phyloP scores from a whole-genome alignment of 2,797 vertebrate species.

The Clarias pachynema region DNA sequence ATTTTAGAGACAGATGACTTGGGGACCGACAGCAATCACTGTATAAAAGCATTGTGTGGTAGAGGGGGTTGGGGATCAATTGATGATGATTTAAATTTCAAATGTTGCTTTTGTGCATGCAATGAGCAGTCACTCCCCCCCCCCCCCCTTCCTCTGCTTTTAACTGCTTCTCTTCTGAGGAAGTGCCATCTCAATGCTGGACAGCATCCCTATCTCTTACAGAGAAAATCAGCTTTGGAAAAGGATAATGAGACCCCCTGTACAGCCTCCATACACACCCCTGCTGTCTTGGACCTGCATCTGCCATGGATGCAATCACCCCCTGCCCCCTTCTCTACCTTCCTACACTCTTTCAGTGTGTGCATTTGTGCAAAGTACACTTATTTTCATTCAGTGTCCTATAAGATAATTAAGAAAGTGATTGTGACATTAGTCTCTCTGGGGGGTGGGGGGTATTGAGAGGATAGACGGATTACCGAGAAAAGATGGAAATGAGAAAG shows the following conservation, averaged over 20 bases:
- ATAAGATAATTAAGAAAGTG: slow-evolving; percentile 57
- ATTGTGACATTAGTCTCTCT: slow-evolving; percentile 68
- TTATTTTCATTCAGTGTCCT: slow-evolving; percentile 62
- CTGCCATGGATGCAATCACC: slow-evolving; percentile 57
- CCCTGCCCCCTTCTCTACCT: slow-evolving; percentile 46
- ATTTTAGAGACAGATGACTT: slow-evolving; percentile 16
- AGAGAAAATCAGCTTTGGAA: slow-evolving; percentile 59
- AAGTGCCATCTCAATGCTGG: slow-evolving; percentile 56
- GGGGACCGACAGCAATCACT: slow-evolving; percentile 6
- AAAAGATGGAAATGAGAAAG: slow-evolving; percentile 61
- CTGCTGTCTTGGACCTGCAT: slow-evolving; percentile 60
- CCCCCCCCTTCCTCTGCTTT: slow-evolving; percentile 45
- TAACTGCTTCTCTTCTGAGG: slow-evolving; percentile 61
- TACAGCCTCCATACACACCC: slow-evolving; percentile 59
- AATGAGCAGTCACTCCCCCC: slow-evolving; percentile 25
- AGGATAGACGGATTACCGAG: slow-evolving; percentile 28
- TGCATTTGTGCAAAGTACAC: slow-evolving; percentile 56
- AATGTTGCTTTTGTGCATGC: slow-evolving; percentile 24
- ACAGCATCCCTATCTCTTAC: slow-evolving; percentile 41
- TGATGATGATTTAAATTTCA: slow-evolving; percentile 35
- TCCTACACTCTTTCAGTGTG: slow-evolving; percentile 50
- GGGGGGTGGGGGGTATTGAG: slow-evolving; percentile 17
- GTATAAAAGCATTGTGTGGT: not conserved
- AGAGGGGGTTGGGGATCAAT: slow-evolving; percentile 17
- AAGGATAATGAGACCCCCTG: slow-evolving; percentile 72